phyloP scores from a whole-genome alignment of 2,888 invertebrate species.

The Campoplex capitator region DNA sequence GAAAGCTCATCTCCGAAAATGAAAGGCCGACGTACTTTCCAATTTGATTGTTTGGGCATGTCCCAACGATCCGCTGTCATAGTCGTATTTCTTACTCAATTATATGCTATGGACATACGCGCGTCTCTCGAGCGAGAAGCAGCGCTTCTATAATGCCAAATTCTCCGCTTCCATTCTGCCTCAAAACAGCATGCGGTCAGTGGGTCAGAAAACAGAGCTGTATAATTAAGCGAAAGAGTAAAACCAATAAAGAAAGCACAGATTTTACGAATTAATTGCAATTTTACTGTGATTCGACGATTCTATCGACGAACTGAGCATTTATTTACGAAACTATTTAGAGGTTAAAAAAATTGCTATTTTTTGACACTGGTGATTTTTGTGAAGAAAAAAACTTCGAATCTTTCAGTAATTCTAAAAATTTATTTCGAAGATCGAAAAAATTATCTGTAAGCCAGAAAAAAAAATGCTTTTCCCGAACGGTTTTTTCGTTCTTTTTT shows the following conservation, averaged over 20 bases:
- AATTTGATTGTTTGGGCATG: constrained; percentile 65
- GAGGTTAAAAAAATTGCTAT: no score
- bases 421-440: background rate
- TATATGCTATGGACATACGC: constrained; percentile 20
- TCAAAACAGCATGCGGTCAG: constrained; percentile 63
- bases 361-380: no score
- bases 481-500: constrained; percentile 20
- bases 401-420: background rate
- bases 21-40: constrained; percentile 62
- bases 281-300: background rate
- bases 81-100: constrained; percentile 67
- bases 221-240: background rate
- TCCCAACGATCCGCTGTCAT: constrained; percentile 11
- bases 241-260: background rate
- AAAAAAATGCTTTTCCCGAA: no score
- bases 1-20: constrained; percentile 59
- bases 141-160: constrained; percentile 6
- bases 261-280: background rate
- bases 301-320: background rate
- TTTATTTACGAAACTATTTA: background rate
- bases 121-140: background rate
- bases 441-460: background rate
- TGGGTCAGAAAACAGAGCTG: constrained; percentile 43
- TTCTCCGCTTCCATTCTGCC: constrained; percentile 19
- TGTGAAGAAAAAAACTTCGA: background rate